Evolutionary conservation across 1,140 invertebrate genomes (phyloP).

Genomic region (Fragariocoptes setiger): DNA sequence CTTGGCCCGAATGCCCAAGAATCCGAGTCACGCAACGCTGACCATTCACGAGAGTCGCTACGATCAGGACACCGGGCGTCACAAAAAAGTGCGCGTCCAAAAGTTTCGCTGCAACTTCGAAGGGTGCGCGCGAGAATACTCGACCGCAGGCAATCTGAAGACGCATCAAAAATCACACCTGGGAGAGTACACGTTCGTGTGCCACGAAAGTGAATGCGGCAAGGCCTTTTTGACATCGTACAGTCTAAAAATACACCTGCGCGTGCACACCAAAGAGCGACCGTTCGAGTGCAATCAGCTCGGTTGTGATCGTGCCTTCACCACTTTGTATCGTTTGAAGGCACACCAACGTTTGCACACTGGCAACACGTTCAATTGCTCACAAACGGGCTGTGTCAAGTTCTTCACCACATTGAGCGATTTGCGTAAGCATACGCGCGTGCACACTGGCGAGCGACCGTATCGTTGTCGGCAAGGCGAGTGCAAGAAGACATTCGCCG

Average conservation of each 20-base stretch:
- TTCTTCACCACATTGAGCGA: slow-evolving; percentile 76
- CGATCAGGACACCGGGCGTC: slow-evolving; percentile 29
- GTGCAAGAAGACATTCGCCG: slow-evolving; percentile 64
- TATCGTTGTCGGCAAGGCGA: slow-evolving; percentile 50
- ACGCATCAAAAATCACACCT: slow-evolving; percentile 50
- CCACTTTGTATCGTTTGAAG: slow-evolving; percentile 30
- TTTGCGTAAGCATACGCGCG: slow-evolving; percentile 62
- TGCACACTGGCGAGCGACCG: slow-evolving; percentile 64
- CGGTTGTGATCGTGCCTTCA: slow-evolving; percentile 67
- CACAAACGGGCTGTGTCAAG: slow-evolving; percentile 44
- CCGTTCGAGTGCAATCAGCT: slow-evolving; percentile 32
- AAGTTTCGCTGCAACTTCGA: slow-evolving; percentile 57
- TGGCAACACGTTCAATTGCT: slow-evolving; percentile 79
- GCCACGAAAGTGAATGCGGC: slow-evolving; percentile 47
- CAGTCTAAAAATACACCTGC: slow-evolving; percentile 68
- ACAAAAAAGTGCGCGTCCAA: slow-evolving; percentile 28
- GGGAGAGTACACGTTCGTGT: slow-evolving; percentile 81
- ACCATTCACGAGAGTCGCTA: slow-evolving; percentile 29
- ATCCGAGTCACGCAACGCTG: slow-evolving; percentile 30
- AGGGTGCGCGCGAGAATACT: slow-evolving; percentile 59
- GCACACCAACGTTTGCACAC: slow-evolving; percentile 70
- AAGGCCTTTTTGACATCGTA: slow-evolving; percentile 77
- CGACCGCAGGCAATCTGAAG: slow-evolving; percentile 65
- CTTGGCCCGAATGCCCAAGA: slow-evolving; percentile 28
- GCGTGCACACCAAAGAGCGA: slow-evolving; percentile 79